A percentile compares a stretch with the other conserved stretches of the same genome.
These are phyloP conservation scores for Salticus scenicus DNA, from an alignment of 2,888 invertebrate genomes.

Conservation along the genomic window DNA sequence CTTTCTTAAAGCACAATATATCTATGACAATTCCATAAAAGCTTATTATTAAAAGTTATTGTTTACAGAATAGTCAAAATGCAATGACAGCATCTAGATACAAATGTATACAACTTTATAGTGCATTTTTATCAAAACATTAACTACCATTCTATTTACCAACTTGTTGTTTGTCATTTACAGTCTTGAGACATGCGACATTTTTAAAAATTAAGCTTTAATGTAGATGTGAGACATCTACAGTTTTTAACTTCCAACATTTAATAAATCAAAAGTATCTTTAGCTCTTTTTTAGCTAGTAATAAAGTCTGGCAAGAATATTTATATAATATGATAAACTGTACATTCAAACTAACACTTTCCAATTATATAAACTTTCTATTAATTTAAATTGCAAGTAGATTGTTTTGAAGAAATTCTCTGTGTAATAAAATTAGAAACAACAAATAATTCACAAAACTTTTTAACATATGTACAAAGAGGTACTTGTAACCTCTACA, in stretches of 20 bases:
- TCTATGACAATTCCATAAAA: conserved; percentile 55
- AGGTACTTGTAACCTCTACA: conserved; percentile 18
- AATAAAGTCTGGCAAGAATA: conserved; percentile 50
- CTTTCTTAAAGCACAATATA: conserved; percentile 34
- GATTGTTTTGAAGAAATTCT: conserved; percentile 41
- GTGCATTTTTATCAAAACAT: conserved; percentile 67
- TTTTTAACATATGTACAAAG: conserved; percentile 49
- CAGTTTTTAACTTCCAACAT: conserved; percentile 40
- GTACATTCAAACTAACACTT: conserved; percentile 63
- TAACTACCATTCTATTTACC: conserved; percentile 46
- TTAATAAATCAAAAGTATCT: conserved; percentile 4
- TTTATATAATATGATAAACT: conserved; percentile 59
- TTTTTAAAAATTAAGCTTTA: conserved; percentile 18
- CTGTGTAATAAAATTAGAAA: conserved; percentile 22
- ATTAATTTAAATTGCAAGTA: conserved; percentile 41
- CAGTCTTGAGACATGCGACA: conserved; percentile 10
- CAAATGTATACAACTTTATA: conserved; percentile 46
- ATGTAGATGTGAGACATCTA: conserved; percentile 18
- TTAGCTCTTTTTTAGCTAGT: conserved; percentile 38
- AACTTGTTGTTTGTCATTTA: conserved; percentile 25
- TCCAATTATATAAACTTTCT: conserved; percentile 41
- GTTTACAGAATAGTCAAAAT: conserved; percentile 45
- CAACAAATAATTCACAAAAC: conserved; percentile 23
- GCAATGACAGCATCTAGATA: conserved; percentile 60
- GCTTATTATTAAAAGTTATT: conserved; percentile 61